Percentiles rank a stretch among this genome's conserved stretches.
Conservation (phyloP, 2,888 invertebrate genomes). For the Catocala nupta region DNA sequence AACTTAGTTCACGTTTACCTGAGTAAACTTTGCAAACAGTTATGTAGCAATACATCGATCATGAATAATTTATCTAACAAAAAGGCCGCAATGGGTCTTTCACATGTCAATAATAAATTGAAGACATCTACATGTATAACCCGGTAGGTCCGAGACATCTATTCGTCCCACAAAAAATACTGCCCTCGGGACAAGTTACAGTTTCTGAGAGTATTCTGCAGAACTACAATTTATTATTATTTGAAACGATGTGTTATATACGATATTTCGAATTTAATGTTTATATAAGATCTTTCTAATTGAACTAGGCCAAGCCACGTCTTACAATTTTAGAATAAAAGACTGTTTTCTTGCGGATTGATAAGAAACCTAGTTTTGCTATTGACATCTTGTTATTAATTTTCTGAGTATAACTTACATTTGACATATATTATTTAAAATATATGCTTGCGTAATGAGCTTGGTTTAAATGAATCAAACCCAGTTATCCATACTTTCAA, state of each 20-base stretch:
- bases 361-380: too few species aligned
- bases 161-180: conserved; percentile 55
- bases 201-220: conserved; percentile 46
- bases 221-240: conserved; percentile 41
- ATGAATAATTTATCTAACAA: conserved; percentile 45
- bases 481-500: too few species aligned
- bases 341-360: too few species aligned
- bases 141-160: conserved; percentile 48
- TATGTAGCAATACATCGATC: conserved; percentile 21
- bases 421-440: too few species aligned
- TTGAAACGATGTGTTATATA: conserved; percentile 16
- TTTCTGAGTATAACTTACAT: too few species aligned
- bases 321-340: too few species aligned
- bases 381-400: too few species aligned
- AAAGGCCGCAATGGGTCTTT: conserved; percentile 39
- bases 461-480: too few species aligned
- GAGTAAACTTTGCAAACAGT: conserved; percentile 6
- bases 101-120: conserved; percentile 57
- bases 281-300: not conserved
- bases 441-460: too few species aligned
- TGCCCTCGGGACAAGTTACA: conserved; percentile 53
- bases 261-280: not conserved
- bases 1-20: conserved; percentile 1
- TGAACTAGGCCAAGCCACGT: too few species aligned
- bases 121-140: conserved; percentile 52